These are phyloP conservation scores for Brachionichthys hirsutus DNA, from an alignment of 2,113 vertebrate genomes.

Conservation along the genomic window DNA sequence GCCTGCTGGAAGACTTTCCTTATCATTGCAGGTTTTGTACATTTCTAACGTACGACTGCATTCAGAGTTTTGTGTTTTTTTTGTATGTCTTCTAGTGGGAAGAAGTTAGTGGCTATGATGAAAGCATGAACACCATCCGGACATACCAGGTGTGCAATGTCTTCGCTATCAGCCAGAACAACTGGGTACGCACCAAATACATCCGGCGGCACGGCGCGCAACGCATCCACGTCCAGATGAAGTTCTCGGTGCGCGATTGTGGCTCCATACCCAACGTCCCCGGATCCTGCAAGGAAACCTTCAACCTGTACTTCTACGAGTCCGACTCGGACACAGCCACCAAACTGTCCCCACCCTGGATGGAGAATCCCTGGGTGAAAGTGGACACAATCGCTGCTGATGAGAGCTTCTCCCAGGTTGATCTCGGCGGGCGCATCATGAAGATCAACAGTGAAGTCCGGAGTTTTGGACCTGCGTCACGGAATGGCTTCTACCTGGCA, in stretches of 20 bases:
- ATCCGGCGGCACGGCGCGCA: conserved; percentile 87
- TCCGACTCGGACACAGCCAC: conserved; percentile 86
- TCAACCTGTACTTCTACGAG: conserved; percentile 95
- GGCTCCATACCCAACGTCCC: conserved; percentile 95
- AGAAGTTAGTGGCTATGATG: conserved; percentile 96
- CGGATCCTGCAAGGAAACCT: conserved; percentile 97
- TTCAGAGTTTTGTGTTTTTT: neutral
- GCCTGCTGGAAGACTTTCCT: too few species aligned
- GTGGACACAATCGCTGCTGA: conserved; percentile 96
- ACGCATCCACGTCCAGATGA: conserved; percentile 96
- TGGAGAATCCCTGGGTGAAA: conserved; percentile 97
- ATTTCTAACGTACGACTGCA: too few species aligned
- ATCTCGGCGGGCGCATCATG: conserved; percentile 92
- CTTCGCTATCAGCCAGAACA: conserved; percentile 93
- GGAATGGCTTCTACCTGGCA: conserved; percentile 90
- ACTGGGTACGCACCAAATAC: conserved; percentile 95
- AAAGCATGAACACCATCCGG: conserved; percentile 97
- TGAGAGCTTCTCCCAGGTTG: conserved; percentile 96
- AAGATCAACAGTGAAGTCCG: conserved; percentile 96
- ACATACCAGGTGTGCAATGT: conserved; percentile 98
- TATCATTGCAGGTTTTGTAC: too few species aligned
- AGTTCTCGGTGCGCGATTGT: conserved; percentile 95
- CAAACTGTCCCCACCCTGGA: conserved; percentile 88
- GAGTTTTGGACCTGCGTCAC: conserved; percentile 93
- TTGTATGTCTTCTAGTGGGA: conserved; percentile 84